Percentiles rank a stretch among this genome's conserved stretches.
phyloP scores from a whole-genome alignment of 2,888 invertebrate genomes.

The Drosophila cognata region DNA sequence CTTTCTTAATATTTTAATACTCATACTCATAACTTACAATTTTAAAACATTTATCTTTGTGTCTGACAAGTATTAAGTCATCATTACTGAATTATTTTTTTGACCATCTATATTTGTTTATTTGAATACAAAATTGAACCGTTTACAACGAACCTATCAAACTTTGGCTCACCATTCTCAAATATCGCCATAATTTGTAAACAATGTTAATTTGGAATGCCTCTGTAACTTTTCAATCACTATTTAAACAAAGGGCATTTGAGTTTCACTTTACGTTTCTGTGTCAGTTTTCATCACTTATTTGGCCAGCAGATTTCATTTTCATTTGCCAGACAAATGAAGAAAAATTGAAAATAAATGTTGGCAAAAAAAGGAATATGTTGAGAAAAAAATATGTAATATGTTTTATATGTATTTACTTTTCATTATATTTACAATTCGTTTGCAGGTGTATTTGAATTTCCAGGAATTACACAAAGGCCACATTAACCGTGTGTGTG shows the following conservation, averaged over 20 bases:
- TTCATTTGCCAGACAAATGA: constrained; percentile 54
- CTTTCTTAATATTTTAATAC: not conserved
- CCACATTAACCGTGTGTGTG: constrained; percentile 27
- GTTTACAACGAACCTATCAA: not conserved
- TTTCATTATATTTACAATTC: constrained; percentile 53
- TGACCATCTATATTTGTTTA: not conserved
- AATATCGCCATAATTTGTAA: not conserved
- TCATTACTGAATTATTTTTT: not conserved
- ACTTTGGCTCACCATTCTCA: not conserved
- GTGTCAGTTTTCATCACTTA: constrained; percentile 9
- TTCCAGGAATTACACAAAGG: constrained; percentile 41
- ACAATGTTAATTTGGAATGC: not conserved
- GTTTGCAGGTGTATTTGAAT: constrained; percentile 31
- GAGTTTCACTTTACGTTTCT: not conserved
- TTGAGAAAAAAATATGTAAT: constrained; percentile 28
- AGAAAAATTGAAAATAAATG: constrained; percentile 40
- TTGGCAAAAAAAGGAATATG: not conserved
- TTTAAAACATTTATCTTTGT: not conserved
- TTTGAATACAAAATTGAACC: not conserved
- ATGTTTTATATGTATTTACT: constrained; percentile 53
- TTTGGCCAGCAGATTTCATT: constrained; percentile 38
- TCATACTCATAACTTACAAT: not conserved
- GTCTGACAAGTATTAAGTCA: no score
- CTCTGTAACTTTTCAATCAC: not conserved
- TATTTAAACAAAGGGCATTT: constrained; percentile 19